These are phyloP conservation scores for Arge pagana DNA, from an alignment of 2,888 invertebrate genomes.

Conservation along the genomic window DNA sequence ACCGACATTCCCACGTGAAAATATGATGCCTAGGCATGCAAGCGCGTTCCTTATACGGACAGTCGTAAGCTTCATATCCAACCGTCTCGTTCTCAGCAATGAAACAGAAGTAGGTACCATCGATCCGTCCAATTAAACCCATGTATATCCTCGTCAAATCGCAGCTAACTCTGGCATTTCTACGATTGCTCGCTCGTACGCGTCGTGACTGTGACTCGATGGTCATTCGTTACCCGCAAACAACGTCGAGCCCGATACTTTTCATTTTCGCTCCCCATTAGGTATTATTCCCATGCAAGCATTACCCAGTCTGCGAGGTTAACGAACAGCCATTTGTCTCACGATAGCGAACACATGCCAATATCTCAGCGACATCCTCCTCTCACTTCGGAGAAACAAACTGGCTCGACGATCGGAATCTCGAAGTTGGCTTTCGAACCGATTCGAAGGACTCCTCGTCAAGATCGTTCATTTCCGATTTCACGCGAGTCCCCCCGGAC, in stretches of 20 bases:
- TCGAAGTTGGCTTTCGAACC: too few species aligned
- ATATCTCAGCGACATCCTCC: too few species aligned
- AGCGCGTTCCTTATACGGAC: conserved; percentile 3
- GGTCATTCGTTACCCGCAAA: not conserved
- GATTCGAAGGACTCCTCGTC: not conserved
- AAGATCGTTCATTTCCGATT: conserved; percentile 17
- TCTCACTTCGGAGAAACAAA: too few species aligned
- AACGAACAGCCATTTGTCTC: not conserved
- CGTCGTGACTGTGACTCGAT: too few species aligned
- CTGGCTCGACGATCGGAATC: too few species aligned
- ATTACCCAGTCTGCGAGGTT: too few species aligned
- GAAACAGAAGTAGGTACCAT: not conserved
- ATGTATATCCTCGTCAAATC: conserved; percentile 8
- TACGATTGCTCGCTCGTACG: too few species aligned
- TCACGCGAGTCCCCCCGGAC: too few species aligned
- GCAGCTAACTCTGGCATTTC: not conserved
- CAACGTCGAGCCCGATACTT: not conserved
- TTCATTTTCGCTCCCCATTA: not conserved
- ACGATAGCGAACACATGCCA: conserved; percentile 1
- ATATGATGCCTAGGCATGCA: conserved; percentile 4
- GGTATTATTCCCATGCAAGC: not conserved
- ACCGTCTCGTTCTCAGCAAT: conserved; percentile 1
- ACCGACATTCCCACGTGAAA: not conserved
- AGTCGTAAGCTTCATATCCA: conserved; percentile 19
- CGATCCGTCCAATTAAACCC: conserved; percentile 14